A percentile compares a stretch with the other conserved stretches of the same genome.
Conservation (phyloP, 2,797 vertebrate genomes). For the Cottoperca gobio region DNA sequence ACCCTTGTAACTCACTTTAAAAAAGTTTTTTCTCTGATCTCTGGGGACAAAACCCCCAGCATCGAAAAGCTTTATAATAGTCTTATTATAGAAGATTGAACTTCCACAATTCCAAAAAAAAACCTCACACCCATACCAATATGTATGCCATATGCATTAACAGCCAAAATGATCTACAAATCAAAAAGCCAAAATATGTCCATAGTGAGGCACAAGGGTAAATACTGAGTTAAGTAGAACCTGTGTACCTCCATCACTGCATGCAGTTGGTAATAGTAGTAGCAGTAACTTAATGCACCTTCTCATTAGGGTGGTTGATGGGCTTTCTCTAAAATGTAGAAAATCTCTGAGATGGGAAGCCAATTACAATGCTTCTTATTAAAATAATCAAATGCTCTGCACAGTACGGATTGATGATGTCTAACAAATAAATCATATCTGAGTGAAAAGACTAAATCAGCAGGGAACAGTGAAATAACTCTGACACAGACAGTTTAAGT, state of each 20-base stretch:
- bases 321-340: slow-evolving; percentile 3
- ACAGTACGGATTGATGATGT: slow-evolving; percentile 20
- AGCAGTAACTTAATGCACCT: neutral
- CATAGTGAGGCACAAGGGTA: neutral
- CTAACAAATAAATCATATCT: slow-evolving; percentile 23
- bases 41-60: too few species aligned
- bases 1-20: too few species aligned
- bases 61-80: too few species aligned
- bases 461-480: slow-evolving; percentile 17
- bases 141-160: too few species aligned
- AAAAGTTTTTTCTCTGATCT: too few species aligned
- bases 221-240: neutral
- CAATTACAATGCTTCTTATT: neutral
- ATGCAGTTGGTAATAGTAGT: neutral
- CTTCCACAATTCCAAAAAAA: too few species aligned
- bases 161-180: too few species aligned
- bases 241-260: neutral
- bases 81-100: too few species aligned
- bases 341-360: neutral
- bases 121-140: too few species aligned
- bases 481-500: slow-evolving; percentile 37
- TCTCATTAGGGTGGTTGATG: neutral
- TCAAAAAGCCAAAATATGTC: too few species aligned
- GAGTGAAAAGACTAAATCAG: slow-evolving; percentile 38
- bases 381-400: slow-evolving; percentile 14